Conservation (phyloP, 2,113 vertebrate genomes). For the Capreolus pygargus region DNA sequence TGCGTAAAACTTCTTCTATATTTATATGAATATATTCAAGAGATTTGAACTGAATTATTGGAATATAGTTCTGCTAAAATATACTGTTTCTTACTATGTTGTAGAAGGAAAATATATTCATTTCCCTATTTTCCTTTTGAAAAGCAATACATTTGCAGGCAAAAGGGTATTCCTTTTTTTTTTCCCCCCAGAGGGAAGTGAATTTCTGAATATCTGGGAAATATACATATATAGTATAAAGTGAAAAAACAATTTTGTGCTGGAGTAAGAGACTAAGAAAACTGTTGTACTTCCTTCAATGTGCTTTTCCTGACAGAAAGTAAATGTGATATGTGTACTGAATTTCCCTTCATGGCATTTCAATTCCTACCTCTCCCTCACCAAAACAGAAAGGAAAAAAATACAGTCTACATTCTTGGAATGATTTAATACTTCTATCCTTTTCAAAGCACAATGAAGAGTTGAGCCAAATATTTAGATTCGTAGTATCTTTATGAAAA, state of each 20-base stretch:
- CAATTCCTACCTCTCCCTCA: background rate
- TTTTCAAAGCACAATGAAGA: background rate
- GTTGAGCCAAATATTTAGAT: background rate
- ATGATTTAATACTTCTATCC: background rate
- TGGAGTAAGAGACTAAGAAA: background rate
- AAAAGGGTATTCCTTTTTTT: background rate
- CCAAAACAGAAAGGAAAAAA: background rate
- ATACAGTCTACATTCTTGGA: background rate
- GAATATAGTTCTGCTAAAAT: conserved; percentile 15
- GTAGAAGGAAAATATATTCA: conserved; percentile 29
- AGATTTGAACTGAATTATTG: background rate
- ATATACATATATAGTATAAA: background rate
- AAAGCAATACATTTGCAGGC: background rate
- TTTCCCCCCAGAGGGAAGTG: background rate
- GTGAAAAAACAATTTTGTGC: background rate
- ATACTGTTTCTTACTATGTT: background rate
- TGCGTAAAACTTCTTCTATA: background rate
- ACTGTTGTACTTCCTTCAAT: background rate
- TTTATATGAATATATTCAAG: background rate
- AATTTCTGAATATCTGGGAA: background rate
- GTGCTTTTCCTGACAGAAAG: background rate
- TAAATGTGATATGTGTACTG: background rate
- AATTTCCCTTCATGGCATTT: background rate
- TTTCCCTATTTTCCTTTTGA: background rate
- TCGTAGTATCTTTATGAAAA: background rate